Evolutionary conservation across 35 echinoderm and acorn worm species (phyloP).

Genomic region (Heliocidaris tuberculata): DNA sequence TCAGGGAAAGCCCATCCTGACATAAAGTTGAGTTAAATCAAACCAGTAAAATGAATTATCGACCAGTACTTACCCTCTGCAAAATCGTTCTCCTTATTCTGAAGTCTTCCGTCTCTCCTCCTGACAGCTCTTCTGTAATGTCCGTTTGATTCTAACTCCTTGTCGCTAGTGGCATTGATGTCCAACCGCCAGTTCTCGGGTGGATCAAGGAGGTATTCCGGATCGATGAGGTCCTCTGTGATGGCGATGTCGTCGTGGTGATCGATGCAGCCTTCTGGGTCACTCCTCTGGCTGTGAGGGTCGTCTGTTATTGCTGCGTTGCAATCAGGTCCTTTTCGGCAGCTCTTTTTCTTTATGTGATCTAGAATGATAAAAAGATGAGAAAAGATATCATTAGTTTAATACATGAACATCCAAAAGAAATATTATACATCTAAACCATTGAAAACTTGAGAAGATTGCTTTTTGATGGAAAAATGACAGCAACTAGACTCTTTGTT

Average conservation of each 20-base stretch:
- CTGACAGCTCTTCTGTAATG: background rate
- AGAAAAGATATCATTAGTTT: background rate
- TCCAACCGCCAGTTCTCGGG: constrained; percentile 32
- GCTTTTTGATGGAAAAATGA: too few species aligned
- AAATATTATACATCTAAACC: too few species aligned
- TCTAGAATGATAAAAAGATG: background rate
- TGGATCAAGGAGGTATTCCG: constrained; percentile 32
- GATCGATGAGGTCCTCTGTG: constrained; percentile 44
- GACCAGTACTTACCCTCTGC: background rate
- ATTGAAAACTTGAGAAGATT: too few species aligned
- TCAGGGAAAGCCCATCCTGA: too few species aligned
- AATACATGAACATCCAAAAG: too few species aligned
- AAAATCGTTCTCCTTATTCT: background rate
- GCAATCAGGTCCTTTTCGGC: background rate
- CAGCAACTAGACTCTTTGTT: too few species aligned
- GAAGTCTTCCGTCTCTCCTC: background rate
- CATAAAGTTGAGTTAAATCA: too few species aligned
- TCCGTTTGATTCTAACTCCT: constrained; percentile 19
- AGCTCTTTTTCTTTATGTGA: background rate
- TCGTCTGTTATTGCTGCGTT: background rate
- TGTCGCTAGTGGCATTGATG: constrained; percentile 26
- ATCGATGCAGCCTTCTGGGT: constrained; percentile 33
- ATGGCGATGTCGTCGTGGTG: constrained; percentile 13
- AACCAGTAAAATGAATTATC: too few species aligned
- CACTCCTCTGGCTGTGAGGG: constrained; percentile 6